A percentile compares a stretch with the other conserved stretches of the same genome.
Evolutionary conservation across 1,140 invertebrate genomes (phyloP).

Genomic region (Cotesia glomerata): DNA sequence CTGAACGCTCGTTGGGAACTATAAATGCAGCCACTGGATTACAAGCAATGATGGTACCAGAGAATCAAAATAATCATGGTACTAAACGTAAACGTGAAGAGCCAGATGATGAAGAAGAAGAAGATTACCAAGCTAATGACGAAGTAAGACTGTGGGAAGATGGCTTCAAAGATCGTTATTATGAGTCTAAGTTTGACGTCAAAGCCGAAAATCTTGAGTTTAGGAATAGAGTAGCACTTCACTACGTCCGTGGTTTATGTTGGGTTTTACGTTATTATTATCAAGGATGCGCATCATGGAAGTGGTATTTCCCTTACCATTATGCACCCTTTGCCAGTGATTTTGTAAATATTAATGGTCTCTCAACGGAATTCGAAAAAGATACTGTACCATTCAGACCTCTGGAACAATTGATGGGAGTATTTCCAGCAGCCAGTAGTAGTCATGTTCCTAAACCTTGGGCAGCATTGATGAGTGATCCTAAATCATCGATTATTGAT

Average conservation of each 20-base stretch:
- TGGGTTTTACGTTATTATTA: constrained; percentile 99
- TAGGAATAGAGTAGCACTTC: constrained; percentile 85
- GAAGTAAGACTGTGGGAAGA: constrained; percentile 96
- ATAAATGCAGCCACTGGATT: constrained; percentile 50
- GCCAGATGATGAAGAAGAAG: constrained; percentile 64
- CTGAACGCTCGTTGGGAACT: constrained; percentile 40
- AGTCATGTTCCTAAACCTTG: constrained; percentile 92
- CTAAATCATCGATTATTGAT: constrained; percentile 94
- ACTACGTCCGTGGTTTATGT: constrained; percentile 95
- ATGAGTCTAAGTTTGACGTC: constrained; percentile 96
- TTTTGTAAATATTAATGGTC: constrained; percentile 88
- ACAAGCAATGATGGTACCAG: constrained; percentile 59
- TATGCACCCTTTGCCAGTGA: constrained; percentile 99
- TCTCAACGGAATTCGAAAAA: constrained; percentile 87
- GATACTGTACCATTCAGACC: constrained; percentile 93
- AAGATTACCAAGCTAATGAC: constrained; percentile 85
- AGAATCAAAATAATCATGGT: constrained; percentile 42
- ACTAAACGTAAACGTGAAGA: constrained; percentile 63
- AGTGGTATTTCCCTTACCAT: constrained; percentile 99
- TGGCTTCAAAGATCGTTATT: constrained; percentile 98
- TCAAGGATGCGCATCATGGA: constrained; percentile 99
- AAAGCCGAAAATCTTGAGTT: constrained; percentile 77
- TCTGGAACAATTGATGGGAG: constrained; percentile 98
- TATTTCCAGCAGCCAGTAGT: constrained; percentile 97
- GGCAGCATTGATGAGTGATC: constrained; percentile 92